Evolutionary conservation across 1,140 invertebrate species (phyloP), one percentile per base, ranked within the genome.

Genomic region (Brachystomella parvula): DNA sequence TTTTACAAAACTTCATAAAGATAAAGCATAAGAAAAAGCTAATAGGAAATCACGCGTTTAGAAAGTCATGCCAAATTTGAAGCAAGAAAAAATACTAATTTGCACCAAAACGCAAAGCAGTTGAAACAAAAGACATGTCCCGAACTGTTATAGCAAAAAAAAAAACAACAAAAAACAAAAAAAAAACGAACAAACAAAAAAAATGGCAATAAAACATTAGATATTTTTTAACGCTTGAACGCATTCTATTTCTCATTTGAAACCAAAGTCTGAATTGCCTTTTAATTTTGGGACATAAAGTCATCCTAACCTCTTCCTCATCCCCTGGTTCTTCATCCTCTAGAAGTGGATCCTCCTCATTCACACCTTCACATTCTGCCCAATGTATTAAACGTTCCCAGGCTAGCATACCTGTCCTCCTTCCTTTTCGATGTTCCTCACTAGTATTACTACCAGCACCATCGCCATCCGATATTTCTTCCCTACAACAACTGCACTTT

Each of bases 321-420:
- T 44, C 26, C 15, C 15, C 30, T 3, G 15, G 24, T 17, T 28
- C 9, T 15, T 28, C 26, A 28, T 3, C 26, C 30, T 12, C 26
- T 32, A 12, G 26, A 29, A 9, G 26, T 30, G 9, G 12, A 6
- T 59, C 29, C 12, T 21, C 30, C 9, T 30, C 26, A n/a, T 3
- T 31, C 3, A 17, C 35, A n/a, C 60, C 60, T 9, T 62, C 44
- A 31, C 60, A 63, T 28, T 66, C 44, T 47, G 33, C 30, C 44
- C 47, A 49, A 59, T 62, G 56, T 6, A 29, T n/a, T 19, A 67
- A 33, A 62, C 44, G 31, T 29, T 56, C 2, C 35, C 65, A 69
- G 3, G 35, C 44, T 6, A 58, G 53, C 17, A 62, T 28, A 3
- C 60, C 60, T 19, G 6, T 31, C 9, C n/a, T 47, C 21, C 26